A percentile compares a stretch with the other conserved stretches of the same genome.
phyloP scores from a whole-genome alignment of 2,888 invertebrate genomes.

The Odontothrips loti region DNA sequence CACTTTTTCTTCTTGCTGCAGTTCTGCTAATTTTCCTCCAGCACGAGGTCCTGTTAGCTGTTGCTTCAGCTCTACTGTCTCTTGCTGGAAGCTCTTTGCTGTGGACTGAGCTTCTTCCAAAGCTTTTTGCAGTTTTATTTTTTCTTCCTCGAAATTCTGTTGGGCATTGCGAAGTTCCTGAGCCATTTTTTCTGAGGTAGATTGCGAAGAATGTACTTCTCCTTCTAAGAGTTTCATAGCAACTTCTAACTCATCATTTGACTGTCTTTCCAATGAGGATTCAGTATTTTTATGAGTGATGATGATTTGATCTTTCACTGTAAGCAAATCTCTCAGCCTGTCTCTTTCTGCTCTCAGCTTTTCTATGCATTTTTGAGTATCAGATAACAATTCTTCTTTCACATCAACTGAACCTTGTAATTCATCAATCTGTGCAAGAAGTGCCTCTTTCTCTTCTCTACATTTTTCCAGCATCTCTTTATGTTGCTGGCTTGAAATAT shows the following conservation, averaged over 20 bases:
- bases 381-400: neutral
- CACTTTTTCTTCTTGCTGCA: neutral
- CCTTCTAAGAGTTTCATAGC: neutral
- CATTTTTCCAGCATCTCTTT: neutral
- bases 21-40: neutral
- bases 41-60: neutral
- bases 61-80: neutral
- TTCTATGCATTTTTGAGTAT: neutral
- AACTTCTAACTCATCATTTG: neutral
- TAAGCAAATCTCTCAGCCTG: neutral
- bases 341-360: neutral
- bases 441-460: neutral
- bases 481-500: neutral
- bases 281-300: neutral
- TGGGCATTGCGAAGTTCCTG: neutral
- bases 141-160: neutral
- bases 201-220: neutral
- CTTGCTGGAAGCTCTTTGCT: neutral
- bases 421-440: neutral
- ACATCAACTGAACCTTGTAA: neutral
- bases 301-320: constrained; percentile 2
- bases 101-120: constrained; percentile 3
- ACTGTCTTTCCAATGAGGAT: neutral
- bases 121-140: neutral
- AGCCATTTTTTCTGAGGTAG: neutral